Evolutionary conservation across 2,888 invertebrate genomes (phyloP).

Genomic region (Mylabris sibirica): DNA sequence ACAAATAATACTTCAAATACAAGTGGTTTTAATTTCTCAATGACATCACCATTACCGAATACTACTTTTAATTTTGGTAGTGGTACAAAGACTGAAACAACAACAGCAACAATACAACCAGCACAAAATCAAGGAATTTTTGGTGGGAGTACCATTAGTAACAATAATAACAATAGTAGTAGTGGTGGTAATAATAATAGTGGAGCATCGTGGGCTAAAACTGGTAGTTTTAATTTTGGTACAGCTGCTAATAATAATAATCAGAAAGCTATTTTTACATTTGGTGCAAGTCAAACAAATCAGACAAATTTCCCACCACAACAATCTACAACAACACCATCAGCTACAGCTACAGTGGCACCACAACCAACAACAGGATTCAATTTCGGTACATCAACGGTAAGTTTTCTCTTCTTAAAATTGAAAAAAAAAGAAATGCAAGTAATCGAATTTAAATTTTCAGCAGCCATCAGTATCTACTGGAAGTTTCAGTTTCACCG

Average conservation of each 20-base stretch:
- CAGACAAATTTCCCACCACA: conserved; percentile 13
- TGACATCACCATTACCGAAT: conserved; percentile 36
- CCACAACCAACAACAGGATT: conserved; percentile 42
- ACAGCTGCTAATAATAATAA: conserved; percentile 38
- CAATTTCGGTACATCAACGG: conserved; percentile 53
- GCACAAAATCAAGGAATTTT: conserved; percentile 26
- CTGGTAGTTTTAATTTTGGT: conserved; percentile 55
- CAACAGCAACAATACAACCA: conserved; percentile 13
- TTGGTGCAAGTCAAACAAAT: conserved; percentile 41
- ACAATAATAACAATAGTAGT: background rate
- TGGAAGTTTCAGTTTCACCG: conserved; percentile 55
- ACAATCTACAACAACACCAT: conserved; percentile 11
- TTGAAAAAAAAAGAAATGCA: background rate
- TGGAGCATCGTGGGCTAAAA: conserved; percentile 31
- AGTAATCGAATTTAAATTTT: conserved; percentile 29
- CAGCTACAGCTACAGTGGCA: background rate
- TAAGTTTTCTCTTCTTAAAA: conserved; percentile 35
- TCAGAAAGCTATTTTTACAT: conserved; percentile 51
- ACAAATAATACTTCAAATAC: conserved; percentile 28
- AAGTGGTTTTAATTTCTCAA: conserved; percentile 32
- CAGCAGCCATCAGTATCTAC: conserved; percentile 41
- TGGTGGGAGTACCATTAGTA: conserved; percentile 21
- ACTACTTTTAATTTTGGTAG: conserved; percentile 56
- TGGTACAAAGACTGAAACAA: conserved; percentile 28
- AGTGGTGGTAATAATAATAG: background rate